phyloP scores from a whole-genome alignment of 2,113 vertebrate species.

The Zeus faber region DNA sequence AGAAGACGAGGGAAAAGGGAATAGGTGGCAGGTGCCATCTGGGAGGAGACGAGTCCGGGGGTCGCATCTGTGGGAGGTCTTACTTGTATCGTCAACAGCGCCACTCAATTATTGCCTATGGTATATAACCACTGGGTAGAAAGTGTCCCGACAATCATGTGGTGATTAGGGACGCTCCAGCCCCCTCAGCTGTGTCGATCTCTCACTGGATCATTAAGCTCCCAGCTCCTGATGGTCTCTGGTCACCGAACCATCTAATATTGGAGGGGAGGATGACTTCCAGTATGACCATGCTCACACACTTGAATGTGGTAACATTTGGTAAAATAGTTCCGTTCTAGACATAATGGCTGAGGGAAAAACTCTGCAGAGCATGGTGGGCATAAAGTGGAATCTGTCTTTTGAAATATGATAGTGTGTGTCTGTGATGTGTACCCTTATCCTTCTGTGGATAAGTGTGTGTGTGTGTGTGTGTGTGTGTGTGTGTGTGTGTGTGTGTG shows the following conservation, averaged over 20 bases:
- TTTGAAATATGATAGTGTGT: not conserved
- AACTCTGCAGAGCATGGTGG: not conserved
- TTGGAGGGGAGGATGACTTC: constrained; percentile 2
- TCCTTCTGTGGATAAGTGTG: not conserved
- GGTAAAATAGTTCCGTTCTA: not conserved
- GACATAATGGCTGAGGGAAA: not conserved
- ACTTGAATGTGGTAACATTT: not conserved
- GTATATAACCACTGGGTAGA: constrained; percentile 30
- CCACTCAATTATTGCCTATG: constrained; percentile 39
- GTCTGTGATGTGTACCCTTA: not conserved
- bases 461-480: not conserved
- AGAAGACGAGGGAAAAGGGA: too few species aligned
- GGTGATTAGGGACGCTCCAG: constrained; percentile 40
- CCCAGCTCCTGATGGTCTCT: constrained; percentile 15
- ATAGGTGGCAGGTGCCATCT: constrained; percentile 44
- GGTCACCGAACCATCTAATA: constrained; percentile 30
- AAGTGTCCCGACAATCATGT: constrained; percentile 59
- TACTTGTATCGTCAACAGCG: constrained; percentile 37
- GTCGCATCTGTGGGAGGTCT: constrained; percentile 1
- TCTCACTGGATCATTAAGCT: constrained; percentile 33
- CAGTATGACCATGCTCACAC: not conserved
- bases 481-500: not conserved
- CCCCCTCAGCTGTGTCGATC: constrained; percentile 27
- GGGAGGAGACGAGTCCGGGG: constrained; percentile 39
- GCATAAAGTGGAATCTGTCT: not conserved